Evolutionary conservation across 2,797 vertebrate species (phyloP), one percentile per base, ranked within the genome.

Genomic region (Salarias fasciatus): DNA sequence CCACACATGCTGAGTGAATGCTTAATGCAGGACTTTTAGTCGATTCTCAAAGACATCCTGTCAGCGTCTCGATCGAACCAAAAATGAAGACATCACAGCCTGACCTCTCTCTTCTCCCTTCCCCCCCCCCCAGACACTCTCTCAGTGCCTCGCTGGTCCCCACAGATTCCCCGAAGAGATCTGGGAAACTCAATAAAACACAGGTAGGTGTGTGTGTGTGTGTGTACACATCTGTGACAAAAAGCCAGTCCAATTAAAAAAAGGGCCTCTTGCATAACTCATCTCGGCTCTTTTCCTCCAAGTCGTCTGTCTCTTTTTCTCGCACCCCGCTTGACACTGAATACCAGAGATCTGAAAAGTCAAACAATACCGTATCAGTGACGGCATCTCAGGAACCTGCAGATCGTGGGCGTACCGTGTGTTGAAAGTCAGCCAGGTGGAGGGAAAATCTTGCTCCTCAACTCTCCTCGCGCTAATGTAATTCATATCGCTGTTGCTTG

Each of bases 131-230:
- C 82, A 99, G 98, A 99, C 89, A 99, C 96, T 10, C 94, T 99
- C 65, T 98, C 96, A 88, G 98, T 99, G 92, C 98, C 98, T 80
- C 96, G 97, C 89, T 99, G 98, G 98, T 99, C 98, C 76, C 97
- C 98, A 4, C 98, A 99, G 93, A 97, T 98, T 89, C 95, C 98
- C 75, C 94, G 96, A 60, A 93, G 98, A 94, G 98, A 99, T 90
- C 91, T 99, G 29, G 96, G 98, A 91, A 99, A 99, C 92, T 99
- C 98, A 56, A 99, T 99, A 86, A 99, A 99, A 94, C 98, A 99
- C 95, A 97, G 98, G 98, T 99, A 94, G 5, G 81, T 35, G 33
- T 9, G 6, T 35, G 33, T 63, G 11, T 46, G 12, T 18, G 14
- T 30, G 0, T 50, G 42, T 43, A 31, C 35, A 5, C 6, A 1